Percentiles rank a stretch among this genome's conserved stretches.
Conservation (phyloP, 2,888 invertebrate genomes). For the Tribolium freemani region DNA sequence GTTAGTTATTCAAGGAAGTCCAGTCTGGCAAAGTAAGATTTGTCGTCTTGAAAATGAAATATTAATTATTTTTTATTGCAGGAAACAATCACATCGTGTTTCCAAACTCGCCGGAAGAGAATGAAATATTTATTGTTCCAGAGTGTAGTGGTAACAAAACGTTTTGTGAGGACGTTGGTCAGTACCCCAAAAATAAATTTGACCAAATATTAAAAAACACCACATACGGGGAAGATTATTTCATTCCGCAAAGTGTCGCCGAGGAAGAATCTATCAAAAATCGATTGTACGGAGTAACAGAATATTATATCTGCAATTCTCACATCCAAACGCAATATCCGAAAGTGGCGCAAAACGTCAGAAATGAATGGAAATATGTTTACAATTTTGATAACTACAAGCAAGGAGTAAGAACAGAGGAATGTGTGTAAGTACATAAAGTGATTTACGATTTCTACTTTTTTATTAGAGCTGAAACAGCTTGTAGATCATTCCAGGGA, state of each 20-base stretch:
- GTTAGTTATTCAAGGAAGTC: not conserved
- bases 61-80: not conserved
- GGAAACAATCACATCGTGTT: not conserved
- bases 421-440: constrained; percentile 23
- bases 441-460: not conserved
- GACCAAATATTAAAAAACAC: not conserved
- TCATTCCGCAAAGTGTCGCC: not conserved
- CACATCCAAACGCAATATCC: constrained; percentile 14
- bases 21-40: not conserved
- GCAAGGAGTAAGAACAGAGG: constrained; percentile 28
- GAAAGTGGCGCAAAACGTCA: constrained; percentile 10
- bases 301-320: constrained; percentile 2
- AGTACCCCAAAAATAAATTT: constrained; percentile 18
- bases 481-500: not conserved
- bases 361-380: constrained; percentile 17
- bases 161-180: constrained; percentile 24
- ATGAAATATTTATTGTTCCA: not conserved
- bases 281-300: not conserved
- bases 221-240: constrained; percentile 1
- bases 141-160: constrained; percentile 12
- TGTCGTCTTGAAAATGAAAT: not conserved
- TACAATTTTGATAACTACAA: constrained; percentile 29
- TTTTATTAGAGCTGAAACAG: not conserved
- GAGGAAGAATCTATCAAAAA: not conserved
- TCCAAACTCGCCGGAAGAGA: not conserved